Base-by-base conservation (phyloP, 2,888 invertebrate genomes). In the Anticlea derivata region DNA sequence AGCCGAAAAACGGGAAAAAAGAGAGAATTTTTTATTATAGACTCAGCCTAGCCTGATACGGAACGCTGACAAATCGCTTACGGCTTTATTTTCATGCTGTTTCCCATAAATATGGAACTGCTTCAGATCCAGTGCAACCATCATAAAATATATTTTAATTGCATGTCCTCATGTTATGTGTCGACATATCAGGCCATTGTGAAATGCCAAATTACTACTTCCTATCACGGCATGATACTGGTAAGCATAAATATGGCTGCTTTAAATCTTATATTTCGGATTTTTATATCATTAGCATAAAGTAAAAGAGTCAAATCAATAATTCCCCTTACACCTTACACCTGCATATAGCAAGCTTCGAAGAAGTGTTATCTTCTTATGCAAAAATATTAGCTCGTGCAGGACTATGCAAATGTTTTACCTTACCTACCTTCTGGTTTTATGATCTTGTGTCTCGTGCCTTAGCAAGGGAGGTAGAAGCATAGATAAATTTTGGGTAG, bases 381-480 rank as follows among this genome's bases (percentile, higher is more conserved):
- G 86, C 85, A 86, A 88, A 82, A 88, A 84, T 83, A 82, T 86
- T 80, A 80, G 84, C 88, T 84, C 87, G 90, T 85, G 89, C 81
- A 74, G 80, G 84, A 86, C 85, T 80, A 90, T 90, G 90, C 80
- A 85, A 90, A 89, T 87, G 48, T 63, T 70, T 67, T 71, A 77
- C 80, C 78, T 80, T 74, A 73, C 73, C 75, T 77, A 79, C 72
- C 83, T 29, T 74, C 68, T 68, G 72, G 65, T 68, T 78, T 75
- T 77, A 79, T 75, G 77, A 78, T 77, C 76, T 73, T 76, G 77
- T 78, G 75, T 70, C 83, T 78, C 82, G 83, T 83, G 86, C 79
- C 75, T 60, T 65, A 49, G 49, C 60, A 74, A 72, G 45, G 72
- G 73, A 78, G 72, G 73, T 75, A 76, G 77, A 75, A 81, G 68